Conservation (phyloP, 2,797 vertebrate genomes). For the Anguilla obscura region DNA sequence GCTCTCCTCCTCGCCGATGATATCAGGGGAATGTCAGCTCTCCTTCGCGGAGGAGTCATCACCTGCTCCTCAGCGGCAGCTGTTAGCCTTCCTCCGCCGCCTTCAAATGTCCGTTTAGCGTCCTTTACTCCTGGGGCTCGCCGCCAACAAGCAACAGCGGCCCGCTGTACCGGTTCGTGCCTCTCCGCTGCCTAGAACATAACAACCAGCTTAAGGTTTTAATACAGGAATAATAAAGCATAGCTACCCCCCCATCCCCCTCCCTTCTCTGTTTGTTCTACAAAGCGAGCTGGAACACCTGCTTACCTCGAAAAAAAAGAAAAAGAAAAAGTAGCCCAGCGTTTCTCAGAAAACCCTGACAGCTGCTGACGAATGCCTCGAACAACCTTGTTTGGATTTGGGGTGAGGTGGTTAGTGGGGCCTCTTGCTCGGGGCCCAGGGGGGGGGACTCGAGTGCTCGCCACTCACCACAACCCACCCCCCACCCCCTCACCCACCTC, state of each 20-base stretch:
- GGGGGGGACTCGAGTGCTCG: not conserved
- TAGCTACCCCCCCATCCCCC: not conserved
- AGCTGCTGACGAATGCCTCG: constrained; percentile 38
- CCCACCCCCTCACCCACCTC: not conserved
- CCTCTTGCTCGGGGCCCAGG: not conserved
- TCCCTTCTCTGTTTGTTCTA: constrained; percentile 18
- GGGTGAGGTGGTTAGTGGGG: not conserved
- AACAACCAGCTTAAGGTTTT: constrained; percentile 39
- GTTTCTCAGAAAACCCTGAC: constrained; percentile 41
- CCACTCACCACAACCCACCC: too few species aligned
- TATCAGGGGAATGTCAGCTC: constrained; percentile 53
- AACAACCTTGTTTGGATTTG: constrained; percentile 20
- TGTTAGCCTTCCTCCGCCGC: constrained; percentile 60
- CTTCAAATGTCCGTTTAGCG: constrained; percentile 51
- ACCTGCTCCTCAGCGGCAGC: constrained; percentile 72
- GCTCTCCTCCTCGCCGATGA: constrained; percentile 56
- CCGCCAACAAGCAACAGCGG: constrained; percentile 33
- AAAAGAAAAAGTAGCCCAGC: constrained; percentile 29
- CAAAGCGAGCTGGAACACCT: constrained; percentile 28
- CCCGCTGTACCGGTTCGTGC: constrained; percentile 25
- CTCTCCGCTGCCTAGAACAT: constrained; percentile 33
- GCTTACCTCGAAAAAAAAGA: constrained; percentile 34
- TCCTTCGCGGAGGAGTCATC: constrained; percentile 59
- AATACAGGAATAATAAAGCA: constrained; percentile 25
- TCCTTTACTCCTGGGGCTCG: constrained; percentile 43